Evolutionary conservation across 2,797 vertebrate species (phyloP), one percentile per base, ranked within the genome.

Genomic region (Acipenser ruthenus): DNA sequence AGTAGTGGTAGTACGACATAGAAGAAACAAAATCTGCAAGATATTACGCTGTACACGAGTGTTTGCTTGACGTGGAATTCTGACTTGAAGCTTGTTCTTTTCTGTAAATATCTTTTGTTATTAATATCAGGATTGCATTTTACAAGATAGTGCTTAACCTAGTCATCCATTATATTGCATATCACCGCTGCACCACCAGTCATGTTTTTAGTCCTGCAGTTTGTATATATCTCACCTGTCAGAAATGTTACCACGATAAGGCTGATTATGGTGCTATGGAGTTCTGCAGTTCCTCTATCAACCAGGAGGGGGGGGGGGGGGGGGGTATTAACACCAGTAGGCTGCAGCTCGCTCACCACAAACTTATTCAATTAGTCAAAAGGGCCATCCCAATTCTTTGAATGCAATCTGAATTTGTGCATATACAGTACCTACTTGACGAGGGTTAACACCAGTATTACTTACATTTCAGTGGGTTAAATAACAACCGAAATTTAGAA

Each of bases 11-110:
- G 55, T 66, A 13, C 49, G 63, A 62, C 10, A 13, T 60, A 70
- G 62, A 65, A 64, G 52, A 73, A 78, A 74, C 79, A 72, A 52
- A 55, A 68, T 63, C 72, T 71, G 73, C 55, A 6, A 71, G 72
- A 78, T 79, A 72, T 68, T 75, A 65, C 67, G 70, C 72, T 68
- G 75, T 81, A 71, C 80, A 76, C 65, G 83, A 73, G 77, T 81
- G 84, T 82, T 73, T 73, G 74, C 67, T 77, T 81, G 70, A 74
- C 75, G 72, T 78, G 71, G 73, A 79, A 69, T 76, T 81, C 72
- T 74, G 80, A 80, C 77, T 69, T 73, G 77, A 78, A 73, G 78
- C 75, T 68, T 66, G 71, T 76, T 75, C 70, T 78, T 59, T 68
- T 67, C 62, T 70, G 71, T 70, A 70, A 65, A 69, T 70, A 67